phyloP scores from a whole-genome alignment of 2,113 vertebrate species.

The Phasianus colchicus region DNA sequence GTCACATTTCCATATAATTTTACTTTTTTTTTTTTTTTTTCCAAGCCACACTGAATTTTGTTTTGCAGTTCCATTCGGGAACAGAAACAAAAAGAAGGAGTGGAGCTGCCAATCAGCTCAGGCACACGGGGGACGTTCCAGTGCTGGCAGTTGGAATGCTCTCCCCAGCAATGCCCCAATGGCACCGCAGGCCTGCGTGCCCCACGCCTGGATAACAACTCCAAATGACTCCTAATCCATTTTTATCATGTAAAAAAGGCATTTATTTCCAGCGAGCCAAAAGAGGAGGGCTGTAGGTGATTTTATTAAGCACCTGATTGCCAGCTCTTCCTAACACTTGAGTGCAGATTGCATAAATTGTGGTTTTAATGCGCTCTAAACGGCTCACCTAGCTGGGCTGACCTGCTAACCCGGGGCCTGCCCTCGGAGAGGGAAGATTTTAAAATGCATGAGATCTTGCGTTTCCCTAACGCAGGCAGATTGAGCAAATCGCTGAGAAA shows the following conservation, averaged over 20 bases:
- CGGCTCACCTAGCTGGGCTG: not conserved
- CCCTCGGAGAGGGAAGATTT: not conserved
- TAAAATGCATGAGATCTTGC: conserved; percentile 13
- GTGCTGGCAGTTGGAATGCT: not conserved
- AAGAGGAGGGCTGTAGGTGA: conserved; percentile 14
- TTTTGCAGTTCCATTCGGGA: conserved; percentile 22
- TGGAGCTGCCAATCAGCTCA: conserved; percentile 34
- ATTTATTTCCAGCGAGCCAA: conserved; percentile 26
- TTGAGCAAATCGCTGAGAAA: not conserved
- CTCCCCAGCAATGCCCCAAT: no score
- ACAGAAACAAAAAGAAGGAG: not conserved
- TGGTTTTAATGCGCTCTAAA: not conserved
- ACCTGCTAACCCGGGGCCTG: not conserved
- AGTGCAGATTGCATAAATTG: not conserved
- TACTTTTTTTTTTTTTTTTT: not conserved
- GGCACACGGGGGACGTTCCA: not conserved
- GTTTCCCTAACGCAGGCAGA: not conserved
- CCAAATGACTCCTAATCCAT: conserved; percentile 27
- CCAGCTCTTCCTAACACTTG: not conserved
- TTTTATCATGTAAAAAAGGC: not conserved
- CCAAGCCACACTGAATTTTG: not conserved
- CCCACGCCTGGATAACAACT: not conserved
- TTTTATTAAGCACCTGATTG: conserved; percentile 51
- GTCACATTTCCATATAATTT: conserved; percentile 33
- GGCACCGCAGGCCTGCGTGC: no score